phyloP scores from a whole-genome alignment of 2,888 invertebrate genomes.

The Rhodophaea formosa region DNA sequence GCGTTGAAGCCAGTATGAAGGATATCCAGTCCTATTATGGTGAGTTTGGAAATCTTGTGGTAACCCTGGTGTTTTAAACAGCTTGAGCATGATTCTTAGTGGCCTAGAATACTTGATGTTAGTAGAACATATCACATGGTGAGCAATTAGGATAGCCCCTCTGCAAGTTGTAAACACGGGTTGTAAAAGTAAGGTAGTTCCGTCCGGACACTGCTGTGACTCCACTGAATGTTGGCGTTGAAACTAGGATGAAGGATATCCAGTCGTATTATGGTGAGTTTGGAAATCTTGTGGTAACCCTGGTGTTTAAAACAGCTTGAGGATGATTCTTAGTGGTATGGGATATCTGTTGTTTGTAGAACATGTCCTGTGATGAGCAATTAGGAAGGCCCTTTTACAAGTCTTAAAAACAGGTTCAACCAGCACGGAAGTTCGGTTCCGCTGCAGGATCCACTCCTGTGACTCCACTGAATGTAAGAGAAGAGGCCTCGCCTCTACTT shows the following conservation, averaged over 20 bases:
- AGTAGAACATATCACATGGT: too few relatives aligned
- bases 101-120: too few relatives aligned
- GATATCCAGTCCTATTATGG: slow-evolving; percentile 90
- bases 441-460: too few relatives aligned
- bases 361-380: too few relatives aligned
- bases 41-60: slow-evolving; percentile 29
- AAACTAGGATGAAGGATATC: slow-evolving; percentile 86
- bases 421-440: slow-evolving; percentile 81
- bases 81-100: too few relatives aligned
- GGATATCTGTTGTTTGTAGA: too few relatives aligned
- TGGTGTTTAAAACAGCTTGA: too few relatives aligned
- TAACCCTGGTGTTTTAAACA: too few relatives aligned
- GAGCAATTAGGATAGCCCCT: too few relatives aligned
- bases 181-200: slow-evolving; percentile 87
- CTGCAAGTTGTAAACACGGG: slow-evolving; percentile 78
- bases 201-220: slow-evolving; percentile 53
- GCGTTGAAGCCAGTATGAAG: slow-evolving; percentile 80
- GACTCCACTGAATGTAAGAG: slow-evolving; percentile 43
- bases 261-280: slow-evolving; percentile 86
- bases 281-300: not conserved
- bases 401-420: slow-evolving; percentile 86
- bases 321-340: too few relatives aligned
- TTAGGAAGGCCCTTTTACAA: too few relatives aligned
- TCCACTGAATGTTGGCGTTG: slow-evolving; percentile 40
- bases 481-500: too few relatives aligned